Conservation (phyloP, 2,113 vertebrate genomes). For the Noturus placidus region DNA sequence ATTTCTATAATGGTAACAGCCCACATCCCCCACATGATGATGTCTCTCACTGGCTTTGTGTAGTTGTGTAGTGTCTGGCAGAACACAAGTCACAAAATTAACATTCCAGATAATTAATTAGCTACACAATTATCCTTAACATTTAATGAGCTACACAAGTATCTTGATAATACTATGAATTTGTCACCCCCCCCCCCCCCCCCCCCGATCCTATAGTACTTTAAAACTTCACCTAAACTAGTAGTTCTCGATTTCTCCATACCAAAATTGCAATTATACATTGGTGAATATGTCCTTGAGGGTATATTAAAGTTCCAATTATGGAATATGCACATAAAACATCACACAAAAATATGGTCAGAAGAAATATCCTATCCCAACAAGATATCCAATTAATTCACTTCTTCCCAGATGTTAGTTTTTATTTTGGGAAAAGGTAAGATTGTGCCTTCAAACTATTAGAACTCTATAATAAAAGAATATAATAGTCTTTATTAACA, state of each 20-base stretch:
- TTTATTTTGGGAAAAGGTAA: not conserved
- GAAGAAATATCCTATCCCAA: not conserved
- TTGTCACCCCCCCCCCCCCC: not conserved
- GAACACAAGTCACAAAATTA: not conserved
- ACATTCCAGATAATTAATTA: not conserved
- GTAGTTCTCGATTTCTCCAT: not conserved
- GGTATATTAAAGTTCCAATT: not conserved
- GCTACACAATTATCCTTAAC: not conserved
- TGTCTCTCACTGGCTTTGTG: not conserved
- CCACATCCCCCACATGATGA: slow-evolving; percentile 3
- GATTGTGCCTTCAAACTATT: not conserved
- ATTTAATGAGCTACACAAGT: not conserved
- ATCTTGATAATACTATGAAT: not conserved
- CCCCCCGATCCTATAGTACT: not conserved
- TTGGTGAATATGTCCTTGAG: not conserved
- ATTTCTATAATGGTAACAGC: slow-evolving; percentile 36
- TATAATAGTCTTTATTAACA: not conserved
- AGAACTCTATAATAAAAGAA: not conserved
- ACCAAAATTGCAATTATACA: not conserved
- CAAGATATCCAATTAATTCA: not conserved
- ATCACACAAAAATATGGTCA: not conserved
- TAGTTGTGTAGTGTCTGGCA: not conserved
- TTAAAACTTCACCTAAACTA: not conserved
- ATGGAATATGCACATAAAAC: not conserved
- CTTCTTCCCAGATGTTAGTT: no score